Evolutionary conservation across 1,140 invertebrate genomes (phyloP), one percentile per base, ranked within the genome.

Genomic region (Glossosoma conforme): DNA sequence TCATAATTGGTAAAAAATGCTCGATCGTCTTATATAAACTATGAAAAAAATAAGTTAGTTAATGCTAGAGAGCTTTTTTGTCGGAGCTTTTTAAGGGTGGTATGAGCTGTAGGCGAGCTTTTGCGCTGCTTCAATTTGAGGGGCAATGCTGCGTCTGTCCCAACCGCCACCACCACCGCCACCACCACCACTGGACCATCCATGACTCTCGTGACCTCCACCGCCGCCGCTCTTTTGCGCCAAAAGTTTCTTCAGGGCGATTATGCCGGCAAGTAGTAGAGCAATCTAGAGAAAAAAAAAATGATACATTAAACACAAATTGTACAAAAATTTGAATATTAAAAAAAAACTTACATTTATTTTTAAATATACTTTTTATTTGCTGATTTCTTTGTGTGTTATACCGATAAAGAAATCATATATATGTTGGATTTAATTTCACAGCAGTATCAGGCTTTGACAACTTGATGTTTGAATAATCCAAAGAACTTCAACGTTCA

Each of bases 231-330:
- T 13, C 80, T 77, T 65, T 86, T 86, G 58, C 1, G 77, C 72
- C 46, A 88, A 70, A 1, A 88, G 66, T 60, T 89, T 89, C 76
- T 89, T 88, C n/a, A 89, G 60, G 0, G 84, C 84, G 38, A 88
- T 86, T 47, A 88, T 87, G 50, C 85, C 79, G 1, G 86, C 80
- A 20, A 89, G 68, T 1, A 89, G 77, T 9, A 89, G 66, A 1
- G 86, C 86, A 56, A 89, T 86, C 71, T 74, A 67, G 15, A 69
- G n/a, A 69, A 20, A 25, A 30, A 25, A 38, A 47, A 41, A n/a
- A n/a, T n/a, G n/a, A n/a, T n/a, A n/a, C n/a, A n/a, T n/a, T n/a
- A n/a, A n/a, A n/a, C n/a, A n/a, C n/a, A n/a, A n/a, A n/a, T n/a
- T n/a, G n/a, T n/a, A n/a, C n/a, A n/a, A n/a, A n/a, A n/a, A n/a